Percentiles rank a stretch among this genome's conserved stretches.
These are phyloP conservation scores for Merops nubicus DNA, from an alignment of 2,113 vertebrate species.

Conservation along the genomic window DNA sequence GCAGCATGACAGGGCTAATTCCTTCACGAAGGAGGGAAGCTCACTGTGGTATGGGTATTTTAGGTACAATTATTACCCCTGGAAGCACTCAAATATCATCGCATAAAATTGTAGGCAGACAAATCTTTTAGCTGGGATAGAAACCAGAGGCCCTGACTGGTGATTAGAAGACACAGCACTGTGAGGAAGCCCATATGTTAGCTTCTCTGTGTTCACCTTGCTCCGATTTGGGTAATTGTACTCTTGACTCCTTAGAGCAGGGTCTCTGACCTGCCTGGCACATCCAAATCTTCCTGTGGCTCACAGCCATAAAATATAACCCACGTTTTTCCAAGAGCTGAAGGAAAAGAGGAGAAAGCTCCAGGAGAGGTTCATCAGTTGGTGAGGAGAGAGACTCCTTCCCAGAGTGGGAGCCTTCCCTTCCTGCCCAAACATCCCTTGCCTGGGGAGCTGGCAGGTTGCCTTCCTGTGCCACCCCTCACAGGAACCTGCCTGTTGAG, in stretches of 20 bases:
- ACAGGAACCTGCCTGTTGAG: rapidly evolving
- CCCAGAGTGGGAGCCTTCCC: rapidly evolving
- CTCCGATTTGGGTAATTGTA: constrained; percentile 31
- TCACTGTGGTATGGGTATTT: background rate
- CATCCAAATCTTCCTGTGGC: background rate
- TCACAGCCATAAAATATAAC: background rate
- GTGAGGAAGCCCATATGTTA: constrained; percentile 35
- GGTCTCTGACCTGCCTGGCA: constrained; percentile 21
- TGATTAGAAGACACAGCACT: constrained; percentile 9
- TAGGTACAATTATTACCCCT: background rate
- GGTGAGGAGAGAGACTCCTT: background rate
- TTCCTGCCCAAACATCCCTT: background rate
- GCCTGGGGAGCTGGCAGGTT: background rate
- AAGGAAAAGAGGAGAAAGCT: background rate
- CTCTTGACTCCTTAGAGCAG: constrained; percentile 29
- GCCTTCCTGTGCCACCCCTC: background rate
- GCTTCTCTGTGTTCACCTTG: constrained; percentile 13
- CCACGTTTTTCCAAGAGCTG: background rate
- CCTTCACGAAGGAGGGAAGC: background rate
- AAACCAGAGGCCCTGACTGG: constrained; percentile 30
- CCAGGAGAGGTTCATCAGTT: background rate
- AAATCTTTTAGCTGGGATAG: constrained; percentile 23
- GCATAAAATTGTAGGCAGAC: constrained; percentile 26
- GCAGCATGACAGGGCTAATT: background rate
- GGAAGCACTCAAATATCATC: constrained; percentile 5